Base-by-base conservation (phyloP, 2,888 invertebrate genomes). In the Cyclophora punctaria region DNA sequence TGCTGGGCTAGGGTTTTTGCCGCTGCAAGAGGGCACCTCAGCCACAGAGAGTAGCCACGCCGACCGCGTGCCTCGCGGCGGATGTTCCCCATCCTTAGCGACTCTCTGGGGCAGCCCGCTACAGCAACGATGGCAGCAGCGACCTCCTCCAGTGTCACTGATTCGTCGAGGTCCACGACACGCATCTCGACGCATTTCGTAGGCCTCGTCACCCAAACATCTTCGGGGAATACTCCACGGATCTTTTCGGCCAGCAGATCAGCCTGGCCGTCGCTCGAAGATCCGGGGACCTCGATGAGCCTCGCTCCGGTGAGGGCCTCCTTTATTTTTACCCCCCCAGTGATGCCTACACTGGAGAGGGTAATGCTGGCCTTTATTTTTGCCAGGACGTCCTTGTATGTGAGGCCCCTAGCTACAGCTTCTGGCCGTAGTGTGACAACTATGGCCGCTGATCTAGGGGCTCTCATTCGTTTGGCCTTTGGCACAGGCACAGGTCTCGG, bases 391-490 rank as follows among this genome's bases (percentile, higher is more conserved):
- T n/a, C 48, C 35, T 35, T 7, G 35, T 43, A 43, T 43, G 35
- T 35, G 43, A 43, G 35, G 37, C 7, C 40, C 20, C 20, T 7
- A 7, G 40, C 20, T 41, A 2, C 52, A 51, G 49, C 56, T 49
- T 55, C 37, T 4, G 37, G 37, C 5, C 5, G 37, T 4, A 37
- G 37, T 5, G 37, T 37, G 1, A 37, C 5, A 5, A 37, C 37
- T 4, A 37, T 5, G 37, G 37, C 37, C 37, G 37, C 5, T 37
- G 37, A 51, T 51, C 51, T 53, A 50, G 49, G 48, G 52, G 3
- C 42, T 3, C n/a, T 4, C n/a, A 20, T 20, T 20, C 20, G 20
- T 20, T 20, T 20, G 20, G 20, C 20, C 20, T 20, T 20, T 20
- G 20, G 20, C 20, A 20, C 20, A 20, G 20, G 20, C 20, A 20